Evolutionary conservation across 2,888 invertebrate genomes (phyloP), one percentile per base, ranked within the genome.

Genomic region (Drosophila fulvimacula): DNA sequence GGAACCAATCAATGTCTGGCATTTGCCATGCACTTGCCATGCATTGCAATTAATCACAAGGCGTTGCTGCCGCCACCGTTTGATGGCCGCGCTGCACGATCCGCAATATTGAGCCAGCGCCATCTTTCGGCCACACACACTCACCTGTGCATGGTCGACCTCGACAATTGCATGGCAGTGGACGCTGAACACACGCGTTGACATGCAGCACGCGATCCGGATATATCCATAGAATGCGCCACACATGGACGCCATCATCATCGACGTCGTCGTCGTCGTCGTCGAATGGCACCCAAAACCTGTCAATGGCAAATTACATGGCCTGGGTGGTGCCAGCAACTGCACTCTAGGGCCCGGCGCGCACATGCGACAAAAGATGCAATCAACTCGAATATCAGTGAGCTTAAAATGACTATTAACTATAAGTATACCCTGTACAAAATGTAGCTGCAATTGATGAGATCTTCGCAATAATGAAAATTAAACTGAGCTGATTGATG

Each of bases 181-280:
- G 51, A 21, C 53, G 51, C 46, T 73, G 89, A 79, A 82, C 81
- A 79, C 90, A 81, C 76, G 90, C 86, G 91, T 84, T 90, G 91
- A 91, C 91, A 91, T 91, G 91, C 85, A 79, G 90, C 90, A 90
- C 91, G 90, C 90, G 89, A 90, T 81, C 79, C 87, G 79, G 64
- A 76, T 56, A 56, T 48, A 70, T 27, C 53, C 52, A 70, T 24
- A 51, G 52, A 17, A 48, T 68, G 46, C 60, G 30, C 24, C 38
- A 52, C 52, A 52, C 34, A 36, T 59, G 60, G 61, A 38, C 42
- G 61, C 61, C 61, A 62, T 59, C 34, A 19, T 11, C 44, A 63
- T 30, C 32, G 48, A 13, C 48, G 46, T 27, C 46, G 46, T n/a
- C 44, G 24, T 21, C 42, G 42, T 36, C n/a, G 19, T 30, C 65